These are phyloP conservation scores for Styela plicata DNA, from an alignment of 23 tunicate genomes.

Conservation along the genomic window DNA sequence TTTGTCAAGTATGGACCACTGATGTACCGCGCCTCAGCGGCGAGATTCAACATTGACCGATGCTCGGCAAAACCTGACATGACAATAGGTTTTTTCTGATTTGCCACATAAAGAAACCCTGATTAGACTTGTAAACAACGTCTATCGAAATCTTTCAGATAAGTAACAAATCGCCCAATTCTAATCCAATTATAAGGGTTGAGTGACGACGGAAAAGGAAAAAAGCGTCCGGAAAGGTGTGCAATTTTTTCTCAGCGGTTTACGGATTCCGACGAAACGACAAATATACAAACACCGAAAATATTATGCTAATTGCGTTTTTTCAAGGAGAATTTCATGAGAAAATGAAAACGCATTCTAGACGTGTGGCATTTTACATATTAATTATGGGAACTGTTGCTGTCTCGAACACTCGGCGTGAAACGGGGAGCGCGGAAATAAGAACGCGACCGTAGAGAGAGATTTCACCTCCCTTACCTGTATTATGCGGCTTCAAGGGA, in stretches of 20 bases:
- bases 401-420: neutral
- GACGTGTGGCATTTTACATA: slow-evolving; percentile 10
- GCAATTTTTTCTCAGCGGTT: neutral
- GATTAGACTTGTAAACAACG: too few relatives aligned
- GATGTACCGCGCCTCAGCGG: too few relatives aligned
- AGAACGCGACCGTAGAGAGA: neutral
- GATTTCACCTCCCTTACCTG: neutral
- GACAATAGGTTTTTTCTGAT: too few relatives aligned
- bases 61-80: too few relatives aligned
- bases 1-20: too few relatives aligned
- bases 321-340: neutral
- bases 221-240: neutral
- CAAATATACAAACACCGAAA: neutral
- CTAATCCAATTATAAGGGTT: neutral
- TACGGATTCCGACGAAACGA: neutral
- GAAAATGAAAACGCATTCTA: neutral
- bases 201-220: neutral
- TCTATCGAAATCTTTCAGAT: neutral
- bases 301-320: neutral
- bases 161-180: neutral
- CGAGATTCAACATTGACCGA: too few relatives aligned
- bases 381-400: neutral
- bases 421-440: neutral
- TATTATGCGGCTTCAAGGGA: neutral
- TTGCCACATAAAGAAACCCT: too few relatives aligned